These are phyloP conservation scores for Xiphophorus couchianus DNA, from an alignment of 2,113 vertebrate species.

Conservation along the genomic window DNA sequence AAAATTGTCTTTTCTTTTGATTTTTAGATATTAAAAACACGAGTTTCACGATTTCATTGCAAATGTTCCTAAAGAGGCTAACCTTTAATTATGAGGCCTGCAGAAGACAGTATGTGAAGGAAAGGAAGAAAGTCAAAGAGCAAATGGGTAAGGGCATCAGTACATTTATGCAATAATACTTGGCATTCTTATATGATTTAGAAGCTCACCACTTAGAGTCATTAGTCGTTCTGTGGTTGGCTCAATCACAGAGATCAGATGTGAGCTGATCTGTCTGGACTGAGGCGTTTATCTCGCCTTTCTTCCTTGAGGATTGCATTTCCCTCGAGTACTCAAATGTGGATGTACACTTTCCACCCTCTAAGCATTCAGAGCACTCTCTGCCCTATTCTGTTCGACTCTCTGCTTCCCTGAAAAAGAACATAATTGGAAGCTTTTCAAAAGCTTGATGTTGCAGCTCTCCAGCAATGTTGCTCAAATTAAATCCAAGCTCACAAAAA, in stretches of 20 bases:
- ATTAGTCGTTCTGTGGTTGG: background rate
- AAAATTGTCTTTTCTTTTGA: background rate
- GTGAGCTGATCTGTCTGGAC: background rate
- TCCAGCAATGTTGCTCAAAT: slow-evolving; percentile 16
- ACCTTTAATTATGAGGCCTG: background rate
- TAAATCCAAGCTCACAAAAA: slow-evolving; percentile 20
- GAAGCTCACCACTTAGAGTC: background rate
- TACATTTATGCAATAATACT: background rate
- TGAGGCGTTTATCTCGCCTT: slow-evolving; percentile 15
- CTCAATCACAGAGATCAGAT: background rate
- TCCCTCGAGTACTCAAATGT: background rate
- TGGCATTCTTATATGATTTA: background rate
- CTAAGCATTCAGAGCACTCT: background rate
- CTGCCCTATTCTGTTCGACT: background rate
- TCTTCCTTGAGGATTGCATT: slow-evolving; percentile 1
- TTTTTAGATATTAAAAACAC: background rate
- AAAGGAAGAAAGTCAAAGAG: background rate
- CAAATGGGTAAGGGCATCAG: background rate
- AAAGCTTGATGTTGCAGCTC: background rate
- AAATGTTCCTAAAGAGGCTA: background rate
- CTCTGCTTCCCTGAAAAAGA: slow-evolving; percentile 2
- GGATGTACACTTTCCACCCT: background rate
- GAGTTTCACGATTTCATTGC: background rate
- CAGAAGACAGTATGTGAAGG: background rate
- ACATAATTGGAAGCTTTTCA: slow-evolving; percentile 4